Evolutionary conservation across 2,797 vertebrate genomes (phyloP).

Genomic region (Tadarida brasiliensis): DNA sequence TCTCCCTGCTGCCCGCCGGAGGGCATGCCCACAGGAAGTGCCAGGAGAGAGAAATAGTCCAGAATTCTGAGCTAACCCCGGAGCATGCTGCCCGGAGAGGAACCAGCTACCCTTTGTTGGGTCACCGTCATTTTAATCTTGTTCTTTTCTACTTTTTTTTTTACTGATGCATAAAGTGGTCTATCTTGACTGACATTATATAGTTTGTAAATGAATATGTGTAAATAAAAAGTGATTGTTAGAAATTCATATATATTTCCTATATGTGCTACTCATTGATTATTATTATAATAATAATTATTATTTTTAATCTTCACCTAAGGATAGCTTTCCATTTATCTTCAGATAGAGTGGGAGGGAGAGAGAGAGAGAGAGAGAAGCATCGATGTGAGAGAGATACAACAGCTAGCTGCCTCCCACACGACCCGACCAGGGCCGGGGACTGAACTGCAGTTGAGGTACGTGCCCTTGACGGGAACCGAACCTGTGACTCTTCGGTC

Average conservation of each 20-base stretch:
- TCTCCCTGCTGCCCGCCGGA: not conserved
- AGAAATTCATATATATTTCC: not conserved
- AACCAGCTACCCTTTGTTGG: not conserved
- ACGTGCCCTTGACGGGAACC: no score
- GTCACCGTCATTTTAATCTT: not conserved
- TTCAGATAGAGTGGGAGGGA: no score
- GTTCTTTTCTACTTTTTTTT: not conserved
- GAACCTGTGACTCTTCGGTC: no score
- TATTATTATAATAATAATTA: no score
- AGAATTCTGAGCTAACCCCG: not conserved
- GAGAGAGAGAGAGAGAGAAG: no score
- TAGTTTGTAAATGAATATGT: not conserved
- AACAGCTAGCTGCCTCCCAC: no score
- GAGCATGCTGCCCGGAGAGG: not conserved
- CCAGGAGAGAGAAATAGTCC: no score
- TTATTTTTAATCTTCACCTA: no score
- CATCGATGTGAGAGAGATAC: no score
- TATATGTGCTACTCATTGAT: not conserved
- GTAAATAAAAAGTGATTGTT: not conserved
- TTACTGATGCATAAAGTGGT: not conserved
- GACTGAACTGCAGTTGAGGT: no score
- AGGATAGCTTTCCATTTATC: no score
- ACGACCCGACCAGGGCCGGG: no score
- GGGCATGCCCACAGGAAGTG: accelerated
- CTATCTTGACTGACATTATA: not conserved